Conservation (phyloP, 1,140 invertebrate species). For the Heliothis virescens region DNA sequence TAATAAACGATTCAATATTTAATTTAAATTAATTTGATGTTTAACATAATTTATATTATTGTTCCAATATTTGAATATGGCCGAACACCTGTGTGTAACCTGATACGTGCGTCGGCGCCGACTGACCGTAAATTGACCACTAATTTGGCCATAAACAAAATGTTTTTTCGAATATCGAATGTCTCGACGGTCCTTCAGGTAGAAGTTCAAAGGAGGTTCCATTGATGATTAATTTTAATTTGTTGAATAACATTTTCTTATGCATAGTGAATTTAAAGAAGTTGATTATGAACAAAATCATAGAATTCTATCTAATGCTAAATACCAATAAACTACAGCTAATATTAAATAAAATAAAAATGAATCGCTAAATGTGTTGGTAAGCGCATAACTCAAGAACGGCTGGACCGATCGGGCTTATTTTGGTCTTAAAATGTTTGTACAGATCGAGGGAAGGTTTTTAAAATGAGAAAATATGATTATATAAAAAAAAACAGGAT, state of each 20-base stretch:
- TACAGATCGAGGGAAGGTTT: too few species aligned
- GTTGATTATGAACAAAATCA: too few species aligned
- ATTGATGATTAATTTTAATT: conserved; percentile 18
- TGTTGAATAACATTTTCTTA: not conserved
- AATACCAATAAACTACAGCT: too few species aligned
- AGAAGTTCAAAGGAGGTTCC: conserved; percentile 14
- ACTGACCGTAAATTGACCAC: conserved; percentile 41
- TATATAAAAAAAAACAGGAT: too few species aligned
- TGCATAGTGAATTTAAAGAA: too few species aligned
- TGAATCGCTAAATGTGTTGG: too few species aligned
- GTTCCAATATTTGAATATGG: conserved; percentile 34
- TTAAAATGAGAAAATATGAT: too few species aligned
- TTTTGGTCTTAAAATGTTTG: too few species aligned
- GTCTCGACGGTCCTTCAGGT: conserved; percentile 40
- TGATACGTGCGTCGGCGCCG: conserved; percentile 53
- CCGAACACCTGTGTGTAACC: conserved; percentile 64
- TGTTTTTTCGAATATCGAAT: conserved; percentile 41
- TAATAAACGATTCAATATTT: conserved; percentile 21
- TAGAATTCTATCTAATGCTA: too few species aligned
- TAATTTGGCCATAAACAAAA: conserved; percentile 45
- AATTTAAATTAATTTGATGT: conserved; percentile 31
- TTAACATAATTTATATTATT: conserved; percentile 30
- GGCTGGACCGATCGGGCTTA: too few species aligned
- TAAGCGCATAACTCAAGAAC: too few species aligned
- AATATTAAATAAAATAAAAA: too few species aligned